These are phyloP conservation scores for Boloria euphrosyne DNA, from an alignment of 2,888 invertebrate species.

Conservation along the genomic window DNA sequence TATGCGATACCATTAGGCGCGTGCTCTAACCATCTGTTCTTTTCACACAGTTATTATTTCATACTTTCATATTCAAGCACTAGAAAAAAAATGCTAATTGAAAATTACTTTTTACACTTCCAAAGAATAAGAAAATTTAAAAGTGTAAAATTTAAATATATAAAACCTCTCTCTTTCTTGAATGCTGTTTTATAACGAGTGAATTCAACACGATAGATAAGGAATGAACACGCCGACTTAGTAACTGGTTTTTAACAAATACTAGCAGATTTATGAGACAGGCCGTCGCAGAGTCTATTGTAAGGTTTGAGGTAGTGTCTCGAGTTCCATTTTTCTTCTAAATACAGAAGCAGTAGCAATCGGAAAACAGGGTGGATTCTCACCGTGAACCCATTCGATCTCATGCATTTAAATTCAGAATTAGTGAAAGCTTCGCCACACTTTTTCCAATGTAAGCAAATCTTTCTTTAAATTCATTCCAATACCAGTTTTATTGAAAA, in stretches of 20 bases:
- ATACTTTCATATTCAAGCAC: slow-evolving; percentile 6
- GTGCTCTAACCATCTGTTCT: slow-evolving; percentile 52
- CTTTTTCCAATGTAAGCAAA: slow-evolving; percentile 70
- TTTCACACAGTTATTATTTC: slow-evolving; percentile 56
- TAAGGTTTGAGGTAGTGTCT: slow-evolving; percentile 55
- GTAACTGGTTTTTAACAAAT: slow-evolving; percentile 12
- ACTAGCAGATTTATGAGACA: slow-evolving; percentile 20
- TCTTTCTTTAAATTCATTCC: slow-evolving; percentile 59
- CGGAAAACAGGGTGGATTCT: slow-evolving; percentile 66
- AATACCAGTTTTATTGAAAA: slow-evolving; percentile 69
- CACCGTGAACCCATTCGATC: slow-evolving; percentile 77
- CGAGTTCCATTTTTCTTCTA: slow-evolving; percentile 65
- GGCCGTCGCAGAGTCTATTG: slow-evolving; percentile 21
- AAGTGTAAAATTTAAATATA: too few species aligned
- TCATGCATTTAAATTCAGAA: slow-evolving; percentile 82
- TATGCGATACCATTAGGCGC: slow-evolving; percentile 51
- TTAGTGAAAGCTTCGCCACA: slow-evolving; percentile 74
- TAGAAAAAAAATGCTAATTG: background rate
- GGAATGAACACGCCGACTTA: too few species aligned
- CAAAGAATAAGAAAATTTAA: too few species aligned
- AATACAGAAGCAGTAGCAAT: slow-evolving; percentile 75
- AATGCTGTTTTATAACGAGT: too few species aligned
- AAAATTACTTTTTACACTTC: background rate
- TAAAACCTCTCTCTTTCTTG: too few species aligned
- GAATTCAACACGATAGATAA: too few species aligned